Conservation (phyloP, 2,113 vertebrate species). For the Hyla sarda region DNA sequence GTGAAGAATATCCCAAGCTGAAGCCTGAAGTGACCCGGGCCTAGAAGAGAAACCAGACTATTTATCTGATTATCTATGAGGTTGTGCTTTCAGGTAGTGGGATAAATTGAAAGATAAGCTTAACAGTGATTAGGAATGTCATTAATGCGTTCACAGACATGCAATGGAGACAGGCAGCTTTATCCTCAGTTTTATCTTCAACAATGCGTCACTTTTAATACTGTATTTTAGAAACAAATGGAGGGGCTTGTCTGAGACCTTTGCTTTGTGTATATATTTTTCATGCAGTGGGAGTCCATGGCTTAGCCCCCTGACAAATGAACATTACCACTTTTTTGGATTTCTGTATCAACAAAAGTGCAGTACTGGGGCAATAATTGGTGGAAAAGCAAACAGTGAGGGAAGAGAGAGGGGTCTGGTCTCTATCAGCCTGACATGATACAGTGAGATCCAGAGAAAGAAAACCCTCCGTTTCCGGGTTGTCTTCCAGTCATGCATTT, state of each 20-base stretch:
- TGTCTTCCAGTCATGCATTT: constrained; percentile 57
- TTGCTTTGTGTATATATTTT: constrained; percentile 94
- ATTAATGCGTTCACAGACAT: constrained; percentile 93
- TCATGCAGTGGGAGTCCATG: constrained; percentile 82
- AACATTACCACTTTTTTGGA: constrained; percentile 88
- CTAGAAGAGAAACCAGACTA: constrained; percentile 53
- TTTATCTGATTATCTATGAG: constrained; percentile 60
- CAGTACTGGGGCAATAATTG: constrained; percentile 88
- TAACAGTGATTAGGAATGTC: constrained; percentile 84
- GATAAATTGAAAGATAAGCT: constrained; percentile 82
- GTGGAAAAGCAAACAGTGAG: constrained; percentile 91
- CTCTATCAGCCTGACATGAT: constrained; percentile 83
- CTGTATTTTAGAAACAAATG: constrained; percentile 91
- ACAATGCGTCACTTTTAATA: constrained; percentile 85
- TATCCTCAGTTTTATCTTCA: constrained; percentile 98
- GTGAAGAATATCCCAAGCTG: constrained; percentile 40
- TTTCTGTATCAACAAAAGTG: constrained; percentile 89
- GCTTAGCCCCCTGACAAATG: constrained; percentile 92
- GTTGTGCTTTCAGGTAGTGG: constrained; percentile 69
- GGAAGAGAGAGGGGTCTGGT: constrained; percentile 79
- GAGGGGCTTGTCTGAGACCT: constrained; percentile 84
- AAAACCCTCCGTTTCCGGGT: constrained; percentile 66
- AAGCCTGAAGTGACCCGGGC: constrained; percentile 50
- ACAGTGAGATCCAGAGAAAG: constrained; percentile 66
- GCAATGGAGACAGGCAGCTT: constrained; percentile 92